A percentile compares a stretch with the other conserved stretches of the same genome.
Evolutionary conservation across 2,797 vertebrate genomes (phyloP).

Genomic region (Fistularia commersonii): DNA sequence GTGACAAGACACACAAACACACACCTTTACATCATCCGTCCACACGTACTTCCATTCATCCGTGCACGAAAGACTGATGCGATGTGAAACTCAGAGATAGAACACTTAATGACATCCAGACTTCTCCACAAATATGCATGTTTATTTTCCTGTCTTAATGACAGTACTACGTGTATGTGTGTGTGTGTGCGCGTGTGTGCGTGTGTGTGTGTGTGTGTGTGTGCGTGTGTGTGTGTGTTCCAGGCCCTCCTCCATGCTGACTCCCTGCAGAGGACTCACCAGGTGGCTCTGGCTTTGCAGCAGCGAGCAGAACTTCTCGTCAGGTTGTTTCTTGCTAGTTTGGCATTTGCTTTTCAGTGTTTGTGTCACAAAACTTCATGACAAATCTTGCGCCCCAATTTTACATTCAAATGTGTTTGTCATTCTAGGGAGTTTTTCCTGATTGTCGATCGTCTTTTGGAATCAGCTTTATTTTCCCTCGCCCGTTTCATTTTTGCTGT

Average conservation of each 20-base stretch:
- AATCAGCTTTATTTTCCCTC: no score
- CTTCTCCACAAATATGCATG: no score
- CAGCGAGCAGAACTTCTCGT: slow-evolving; percentile 94
- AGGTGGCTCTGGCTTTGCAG: slow-evolving; percentile 97
- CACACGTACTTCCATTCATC: no score
- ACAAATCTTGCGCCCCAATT: no score
- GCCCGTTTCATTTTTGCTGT: no score
- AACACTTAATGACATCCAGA: no score
- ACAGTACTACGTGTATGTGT: slow-evolving; percentile 10
- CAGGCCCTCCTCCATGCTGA: slow-evolving; percentile 96
- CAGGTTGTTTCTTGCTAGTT: slow-evolving; percentile 63
- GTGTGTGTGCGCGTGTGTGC: slow-evolving; percentile 43
- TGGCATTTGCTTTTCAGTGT: no score
- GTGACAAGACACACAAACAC: slow-evolving; percentile 63
- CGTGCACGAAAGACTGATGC: not conserved
- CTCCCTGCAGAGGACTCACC: slow-evolving; percentile 97
- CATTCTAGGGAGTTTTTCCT: no score
- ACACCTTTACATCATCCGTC: no score
- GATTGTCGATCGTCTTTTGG: not conserved
- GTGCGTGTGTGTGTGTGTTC: slow-evolving; percentile 42
- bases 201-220: slow-evolving; percentile 40
- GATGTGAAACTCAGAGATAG: not conserved
- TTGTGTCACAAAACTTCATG: no score
- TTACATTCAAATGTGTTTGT: no score
- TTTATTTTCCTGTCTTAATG: no score